Base-by-base conservation (phyloP, 2,113 vertebrate species). In the Ophthalmolycus amberensis region DNA sequence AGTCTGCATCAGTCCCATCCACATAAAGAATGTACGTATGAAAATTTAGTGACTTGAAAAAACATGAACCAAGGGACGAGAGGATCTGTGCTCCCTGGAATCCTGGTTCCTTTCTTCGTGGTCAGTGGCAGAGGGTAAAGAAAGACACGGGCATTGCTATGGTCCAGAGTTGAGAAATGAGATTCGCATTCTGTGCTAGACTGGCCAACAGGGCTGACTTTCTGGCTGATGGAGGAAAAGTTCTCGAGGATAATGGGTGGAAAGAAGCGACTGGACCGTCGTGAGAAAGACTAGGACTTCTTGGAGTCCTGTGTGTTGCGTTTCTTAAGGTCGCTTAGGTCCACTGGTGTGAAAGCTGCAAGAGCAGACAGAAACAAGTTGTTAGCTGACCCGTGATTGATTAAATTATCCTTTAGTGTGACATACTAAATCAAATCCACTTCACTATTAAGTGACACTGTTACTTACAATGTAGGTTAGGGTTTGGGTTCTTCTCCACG, bases 401-500 rank as follows among this genome's bases (percentile, higher is more conserved):
- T 32, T 3, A 0, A 58, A 27, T 60, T 27, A 22, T 46, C 25
- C 29, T 58, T 52, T 37, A 38, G 29, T 67, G 20, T 29, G 16
- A 32, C 16, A 52, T 9, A 48, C 11, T 12, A 68, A 42, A 73
- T 27, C 34, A 3, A 78, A 52, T 52, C 9, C 16, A 67, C 14
- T 44, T 64, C 16, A 25, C 22, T 42, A 32, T 1, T 1, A 34
- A 25, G 2, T 22, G 44, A 52, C 32, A 54, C 6, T 48, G 12
- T 3, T n/a, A 64, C 62, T 97, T 94, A 99, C 98, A 96, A 95
- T 97, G 97, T 78, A 99, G 93, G 91, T 96, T 97, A 58, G 97
- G 98, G 88, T 99, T 99, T 68, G 97, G 97, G 90, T 95, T 97
- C 95, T 99, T 99, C 93, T 99, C 98, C 94, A 99, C 97, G 32